phyloP scores from a whole-genome alignment of 2,888 invertebrate species.

The Deilephila elpenor region DNA sequence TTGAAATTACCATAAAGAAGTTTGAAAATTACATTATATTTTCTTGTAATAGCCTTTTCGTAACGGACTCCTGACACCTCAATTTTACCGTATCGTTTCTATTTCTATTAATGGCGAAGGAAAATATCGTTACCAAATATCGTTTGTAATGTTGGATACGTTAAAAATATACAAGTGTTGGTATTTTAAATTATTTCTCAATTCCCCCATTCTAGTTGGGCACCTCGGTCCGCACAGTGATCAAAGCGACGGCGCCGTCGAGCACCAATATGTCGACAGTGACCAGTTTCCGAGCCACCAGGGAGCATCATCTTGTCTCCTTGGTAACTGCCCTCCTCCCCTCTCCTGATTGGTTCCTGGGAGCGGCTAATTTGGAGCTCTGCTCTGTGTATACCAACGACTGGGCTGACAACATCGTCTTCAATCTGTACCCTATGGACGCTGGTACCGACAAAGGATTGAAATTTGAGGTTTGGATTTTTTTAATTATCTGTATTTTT shows the following conservation, averaged over 20 bases:
- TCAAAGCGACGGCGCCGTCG: slow-evolving; percentile 71
- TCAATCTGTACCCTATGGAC: slow-evolving; percentile 97
- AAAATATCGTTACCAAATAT: no score
- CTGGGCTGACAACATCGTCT: slow-evolving; percentile 91
- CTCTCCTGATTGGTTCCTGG: slow-evolving; percentile 98
- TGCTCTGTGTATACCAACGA: slow-evolving; percentile 89
- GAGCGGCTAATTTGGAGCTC: slow-evolving; percentile 94
- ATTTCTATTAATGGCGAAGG: no score
- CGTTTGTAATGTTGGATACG: no score
- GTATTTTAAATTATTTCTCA: not conserved
- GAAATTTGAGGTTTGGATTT: slow-evolving; percentile 89
- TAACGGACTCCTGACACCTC: no score
- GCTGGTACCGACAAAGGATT: slow-evolving; percentile 97
- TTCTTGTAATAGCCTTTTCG: no score
- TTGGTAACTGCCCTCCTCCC: slow-evolving; percentile 72
- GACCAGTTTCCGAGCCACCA: slow-evolving; percentile 68
- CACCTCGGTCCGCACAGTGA: slow-evolving; percentile 66
- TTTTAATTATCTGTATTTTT: slow-evolving; percentile 4
- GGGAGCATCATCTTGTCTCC: slow-evolving; percentile 69
- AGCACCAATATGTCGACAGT: slow-evolving; percentile 61
- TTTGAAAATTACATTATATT: no score
- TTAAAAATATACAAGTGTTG: no score
- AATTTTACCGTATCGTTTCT: no score
- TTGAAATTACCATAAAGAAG: no score
- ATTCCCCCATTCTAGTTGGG: slow-evolving; percentile 53